Percentiles rank a stretch among this genome's conserved stretches.
Conservation (phyloP, 2,113 vertebrate genomes). For the Malurus elegans region DNA sequence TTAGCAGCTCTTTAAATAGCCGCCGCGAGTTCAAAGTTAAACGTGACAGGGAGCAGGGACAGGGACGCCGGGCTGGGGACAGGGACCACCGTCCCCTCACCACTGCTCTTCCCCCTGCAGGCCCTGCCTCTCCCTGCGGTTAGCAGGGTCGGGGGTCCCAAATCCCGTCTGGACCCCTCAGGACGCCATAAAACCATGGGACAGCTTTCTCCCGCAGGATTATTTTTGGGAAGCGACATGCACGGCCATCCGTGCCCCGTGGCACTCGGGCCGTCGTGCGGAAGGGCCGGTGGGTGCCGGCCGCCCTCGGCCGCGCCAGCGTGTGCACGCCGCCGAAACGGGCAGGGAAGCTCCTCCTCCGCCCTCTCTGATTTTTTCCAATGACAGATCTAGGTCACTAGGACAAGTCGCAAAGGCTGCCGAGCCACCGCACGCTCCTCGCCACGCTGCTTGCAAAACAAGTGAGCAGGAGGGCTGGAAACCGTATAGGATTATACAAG, state of each 20-base stretch:
- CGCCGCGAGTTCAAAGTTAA: conserved; percentile 5
- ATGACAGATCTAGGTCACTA: conserved; percentile 71
- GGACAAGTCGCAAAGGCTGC: conserved; percentile 56
- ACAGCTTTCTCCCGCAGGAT: not conserved
- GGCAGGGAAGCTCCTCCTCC: conserved; percentile 54
- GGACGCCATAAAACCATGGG: fast-evolving
- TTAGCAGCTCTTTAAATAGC: conserved; percentile 23
- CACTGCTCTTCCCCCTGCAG: fast-evolving
- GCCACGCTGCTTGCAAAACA: conserved; percentile 51
- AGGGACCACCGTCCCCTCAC: not conserved
- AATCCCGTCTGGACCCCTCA: not conserved
- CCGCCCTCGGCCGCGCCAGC: not conserved
- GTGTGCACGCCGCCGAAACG: not conserved
- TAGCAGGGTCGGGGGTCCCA: not conserved
- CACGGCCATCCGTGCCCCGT: fast-evolving
- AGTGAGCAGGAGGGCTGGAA: conserved; percentile 33
- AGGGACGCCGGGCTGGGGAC: not conserved
- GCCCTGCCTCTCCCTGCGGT: fast-evolving
- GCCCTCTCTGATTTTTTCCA: conserved; percentile 59
- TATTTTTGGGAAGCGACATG: fast-evolving
- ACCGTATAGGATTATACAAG: conserved; percentile 44
- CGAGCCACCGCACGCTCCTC: conserved; percentile 51
- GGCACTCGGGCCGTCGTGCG: not conserved
- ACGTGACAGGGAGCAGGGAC: not conserved
- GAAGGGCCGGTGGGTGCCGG: not conserved